These are phyloP conservation scores for Leiothrix lutea DNA, from an alignment of 2,113 vertebrate genomes.

Conservation along the genomic window DNA sequence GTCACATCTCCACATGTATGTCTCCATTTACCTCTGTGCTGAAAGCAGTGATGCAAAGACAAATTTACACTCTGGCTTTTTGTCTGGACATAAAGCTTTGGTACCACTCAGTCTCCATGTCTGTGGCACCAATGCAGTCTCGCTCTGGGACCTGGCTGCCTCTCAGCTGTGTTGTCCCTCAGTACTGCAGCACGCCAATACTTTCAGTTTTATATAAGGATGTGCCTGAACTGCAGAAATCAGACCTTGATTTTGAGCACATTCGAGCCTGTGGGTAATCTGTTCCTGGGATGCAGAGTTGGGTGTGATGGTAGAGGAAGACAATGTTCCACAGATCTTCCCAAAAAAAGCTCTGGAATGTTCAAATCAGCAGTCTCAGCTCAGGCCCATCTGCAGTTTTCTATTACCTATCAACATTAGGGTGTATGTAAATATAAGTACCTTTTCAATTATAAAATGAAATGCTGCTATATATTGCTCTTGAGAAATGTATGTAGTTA, in stretches of 20 bases:
- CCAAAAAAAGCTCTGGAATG: background rate
- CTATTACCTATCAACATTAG: background rate
- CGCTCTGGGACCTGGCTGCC: background rate
- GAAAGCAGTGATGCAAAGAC: background rate
- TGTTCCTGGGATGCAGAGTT: background rate
- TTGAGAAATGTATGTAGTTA: background rate
- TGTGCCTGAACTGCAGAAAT: slow-evolving; percentile 36
- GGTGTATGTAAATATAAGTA: slow-evolving; percentile 31
- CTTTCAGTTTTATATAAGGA: slow-evolving; percentile 6
- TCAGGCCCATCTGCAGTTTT: slow-evolving; percentile 45
- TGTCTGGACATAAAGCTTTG: background rate
- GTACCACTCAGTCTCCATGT: background rate
- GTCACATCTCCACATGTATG: background rate
- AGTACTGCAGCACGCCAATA: background rate
- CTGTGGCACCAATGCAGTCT: background rate
- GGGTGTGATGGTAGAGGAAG: background rate
- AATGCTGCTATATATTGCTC: slow-evolving; percentile 54
- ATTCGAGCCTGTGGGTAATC: background rate
- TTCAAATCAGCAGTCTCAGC: slow-evolving; percentile 17
- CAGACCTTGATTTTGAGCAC: background rate
- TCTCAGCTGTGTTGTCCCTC: fast-evolving
- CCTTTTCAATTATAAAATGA: slow-evolving; percentile 33
- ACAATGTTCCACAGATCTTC: background rate
- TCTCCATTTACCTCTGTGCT: slow-evolving; percentile 36
- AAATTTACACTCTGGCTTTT: background rate